Conservation (phyloP, 2,888 invertebrate genomes). For the Conops quadrifasciatus region DNA sequence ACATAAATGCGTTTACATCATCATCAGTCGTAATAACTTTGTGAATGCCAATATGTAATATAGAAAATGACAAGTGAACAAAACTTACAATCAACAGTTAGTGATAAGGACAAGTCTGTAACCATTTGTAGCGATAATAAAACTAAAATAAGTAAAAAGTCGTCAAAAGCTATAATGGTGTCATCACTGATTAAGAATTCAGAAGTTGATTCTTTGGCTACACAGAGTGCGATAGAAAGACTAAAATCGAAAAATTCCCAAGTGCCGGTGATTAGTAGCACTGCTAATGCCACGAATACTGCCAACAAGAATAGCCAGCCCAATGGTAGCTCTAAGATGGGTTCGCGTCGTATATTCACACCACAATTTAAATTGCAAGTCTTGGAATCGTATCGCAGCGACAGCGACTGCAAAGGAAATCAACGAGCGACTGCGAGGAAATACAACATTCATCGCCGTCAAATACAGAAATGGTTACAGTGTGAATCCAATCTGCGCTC, state of each 20-base stretch:
- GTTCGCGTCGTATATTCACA: slow-evolving; percentile 87
- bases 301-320: slow-evolving; percentile 27
- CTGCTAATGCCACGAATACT: slow-evolving; percentile 27
- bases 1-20: background rate
- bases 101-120: slow-evolving; percentile 1
- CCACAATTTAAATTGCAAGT: slow-evolving; percentile 90
- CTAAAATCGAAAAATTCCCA: slow-evolving; percentile 42
- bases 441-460: slow-evolving; percentile 87
- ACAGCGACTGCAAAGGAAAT: slow-evolving; percentile 88
- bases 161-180: slow-evolving; percentile 18
- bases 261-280: slow-evolving; percentile 41
- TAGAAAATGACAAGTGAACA: background rate
- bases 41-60: background rate
- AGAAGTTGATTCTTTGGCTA: slow-evolving; percentile 24
- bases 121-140: background rate
- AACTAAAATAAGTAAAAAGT: background rate
- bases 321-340: slow-evolving; percentile 68
- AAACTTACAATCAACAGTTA: slow-evolving; percentile 11
- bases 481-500: slow-evolving; percentile 82
- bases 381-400: slow-evolving; percentile 84
- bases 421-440: slow-evolving; percentile 90
- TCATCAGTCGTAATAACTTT: background rate
- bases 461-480: slow-evolving; percentile 93
- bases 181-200: slow-evolving; percentile 25
- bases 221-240: background rate